phyloP scores from a whole-genome alignment of 2,797 vertebrate species.

The Eptatretus atami region DNA sequence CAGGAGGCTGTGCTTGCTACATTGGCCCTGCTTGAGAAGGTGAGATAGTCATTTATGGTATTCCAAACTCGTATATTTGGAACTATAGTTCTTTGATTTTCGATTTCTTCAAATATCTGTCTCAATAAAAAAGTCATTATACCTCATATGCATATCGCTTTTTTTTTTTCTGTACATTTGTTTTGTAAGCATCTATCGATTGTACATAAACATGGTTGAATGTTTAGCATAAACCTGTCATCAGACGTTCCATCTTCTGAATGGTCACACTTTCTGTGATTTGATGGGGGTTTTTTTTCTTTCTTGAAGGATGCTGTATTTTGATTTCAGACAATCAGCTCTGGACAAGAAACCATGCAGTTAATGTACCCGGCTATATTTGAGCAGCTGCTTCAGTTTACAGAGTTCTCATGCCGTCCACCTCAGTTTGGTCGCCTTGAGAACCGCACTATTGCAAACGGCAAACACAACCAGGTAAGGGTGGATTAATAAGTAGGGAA shows the following conservation, averaged over 20 bases:
- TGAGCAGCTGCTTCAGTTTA: conserved; percentile 70
- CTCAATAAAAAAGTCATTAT: no score
- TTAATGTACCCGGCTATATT: conserved; percentile 99
- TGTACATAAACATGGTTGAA: no score
- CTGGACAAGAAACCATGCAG: conserved; percentile 84
- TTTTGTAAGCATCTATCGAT: no score
- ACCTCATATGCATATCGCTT: no score
- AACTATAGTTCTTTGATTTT: no score
- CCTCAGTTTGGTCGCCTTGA: conserved; percentile 86
- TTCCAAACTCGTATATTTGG: no score
- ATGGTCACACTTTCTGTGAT: not conserved
- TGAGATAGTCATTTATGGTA: conserved; percentile 13
- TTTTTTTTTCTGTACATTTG: no score
- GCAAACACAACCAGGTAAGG: conserved; percentile 92
- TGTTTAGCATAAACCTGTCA: no score
- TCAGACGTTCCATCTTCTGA: no score
- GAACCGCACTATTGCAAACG: conserved; percentile 94
- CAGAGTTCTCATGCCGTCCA: conserved; percentile 93
- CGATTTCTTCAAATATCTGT: no score
- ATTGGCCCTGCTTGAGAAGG: conserved; percentile 90
- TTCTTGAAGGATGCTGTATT: not conserved
- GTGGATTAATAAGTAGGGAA: not conserved
- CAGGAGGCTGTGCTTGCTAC: conserved; percentile 80
- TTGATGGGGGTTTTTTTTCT: conserved; percentile 7
- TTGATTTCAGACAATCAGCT: conserved; percentile 51